Conservation (phyloP, 2,113 vertebrate species). For the Equus przewalskii region DNA sequence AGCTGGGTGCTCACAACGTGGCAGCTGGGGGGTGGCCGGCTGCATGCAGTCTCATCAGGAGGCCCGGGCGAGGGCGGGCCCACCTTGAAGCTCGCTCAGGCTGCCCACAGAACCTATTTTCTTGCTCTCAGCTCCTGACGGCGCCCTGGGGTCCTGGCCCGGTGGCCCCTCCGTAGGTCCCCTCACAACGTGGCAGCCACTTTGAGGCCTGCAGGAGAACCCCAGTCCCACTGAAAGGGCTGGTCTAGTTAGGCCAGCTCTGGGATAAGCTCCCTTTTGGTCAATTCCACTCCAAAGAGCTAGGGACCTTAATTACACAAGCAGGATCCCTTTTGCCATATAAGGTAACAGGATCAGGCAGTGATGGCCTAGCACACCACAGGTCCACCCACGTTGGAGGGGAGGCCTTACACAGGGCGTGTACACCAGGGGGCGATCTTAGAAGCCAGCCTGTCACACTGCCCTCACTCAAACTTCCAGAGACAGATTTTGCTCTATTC, state of each 20-base stretch:
- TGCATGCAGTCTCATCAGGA: background rate
- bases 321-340: background rate
- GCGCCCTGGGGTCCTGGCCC: background rate
- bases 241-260: background rate
- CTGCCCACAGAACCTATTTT: background rate
- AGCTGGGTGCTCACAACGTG: background rate
- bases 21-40: no score
- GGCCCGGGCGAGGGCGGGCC: background rate
- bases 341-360: background rate
- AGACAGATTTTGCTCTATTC: background rate
- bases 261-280: background rate
- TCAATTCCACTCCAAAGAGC: background rate
- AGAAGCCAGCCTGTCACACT: background rate
- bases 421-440: constrained; percentile 12
- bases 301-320: background rate
- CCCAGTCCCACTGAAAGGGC: background rate
- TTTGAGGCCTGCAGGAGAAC: background rate
- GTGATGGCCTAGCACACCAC: background rate
- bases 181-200: background rate
- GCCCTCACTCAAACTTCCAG: background rate
- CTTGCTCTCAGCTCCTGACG: background rate
- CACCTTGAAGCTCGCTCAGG: background rate
- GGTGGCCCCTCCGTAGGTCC: accelerated
- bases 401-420: background rate
- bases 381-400: background rate